Conservation (phyloP, 1,140 invertebrate species). For the Cydia amplana region DNA sequence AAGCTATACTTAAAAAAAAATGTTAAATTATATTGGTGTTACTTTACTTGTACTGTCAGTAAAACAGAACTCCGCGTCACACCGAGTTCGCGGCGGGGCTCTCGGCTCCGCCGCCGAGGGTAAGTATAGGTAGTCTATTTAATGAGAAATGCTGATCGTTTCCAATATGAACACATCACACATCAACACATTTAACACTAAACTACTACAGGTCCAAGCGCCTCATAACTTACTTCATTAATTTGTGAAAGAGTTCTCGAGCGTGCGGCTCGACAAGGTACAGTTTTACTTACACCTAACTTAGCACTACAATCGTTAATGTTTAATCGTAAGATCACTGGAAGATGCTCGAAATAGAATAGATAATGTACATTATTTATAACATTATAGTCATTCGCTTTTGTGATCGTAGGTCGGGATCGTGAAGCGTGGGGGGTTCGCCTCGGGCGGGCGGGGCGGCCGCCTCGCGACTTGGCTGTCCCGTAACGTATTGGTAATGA, state of each 20-base stretch:
- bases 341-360: conserved; percentile 73
- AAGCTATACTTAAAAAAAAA: conserved; percentile 25
- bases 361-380: conserved; percentile 56
- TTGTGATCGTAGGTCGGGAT: conserved; percentile 47
- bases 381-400: conserved; percentile 58
- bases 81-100: conserved; percentile 39
- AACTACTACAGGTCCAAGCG: conserved; percentile 65
- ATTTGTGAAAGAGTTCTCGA: conserved; percentile 72
- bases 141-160: conserved; percentile 66
- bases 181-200: conserved; percentile 73
- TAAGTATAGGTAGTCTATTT: conserved; percentile 47
- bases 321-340: conserved; percentile 73
- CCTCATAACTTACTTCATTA: conserved; percentile 65
- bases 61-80: conserved; percentile 41
- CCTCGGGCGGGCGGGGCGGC: background rate
- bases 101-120: conserved; percentile 54
- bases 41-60: conserved; percentile 39
- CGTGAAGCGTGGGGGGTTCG: conserved; percentile 53
- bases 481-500: conserved; percentile 74
- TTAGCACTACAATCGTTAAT: conserved; percentile 69
- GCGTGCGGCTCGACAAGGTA: conserved; percentile 68
- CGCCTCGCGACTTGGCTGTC: conserved; percentile 47
- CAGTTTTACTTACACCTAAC: conserved; percentile 74
- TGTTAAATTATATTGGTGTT: conserved; percentile 36
- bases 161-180: conserved; percentile 75